Base-by-base conservation (phyloP, 2,797 vertebrate species). In the Xenentodon cancila region DNA sequence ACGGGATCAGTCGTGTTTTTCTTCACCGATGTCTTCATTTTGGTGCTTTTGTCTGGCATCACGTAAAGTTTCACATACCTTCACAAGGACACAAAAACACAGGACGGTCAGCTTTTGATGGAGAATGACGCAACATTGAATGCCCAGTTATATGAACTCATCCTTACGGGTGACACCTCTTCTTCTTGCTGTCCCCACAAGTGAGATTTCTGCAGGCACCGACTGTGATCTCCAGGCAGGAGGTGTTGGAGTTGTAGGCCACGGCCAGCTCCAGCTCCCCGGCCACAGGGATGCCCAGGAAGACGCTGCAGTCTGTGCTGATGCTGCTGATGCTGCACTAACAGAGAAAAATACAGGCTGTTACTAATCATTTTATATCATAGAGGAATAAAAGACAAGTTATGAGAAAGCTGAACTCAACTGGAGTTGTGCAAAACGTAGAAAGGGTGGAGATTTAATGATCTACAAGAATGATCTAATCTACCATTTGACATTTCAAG, bases 21-120 rank as follows among this genome's bases (percentile, higher is more conserved):
- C 76, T 93, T 97, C 46, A 96, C 78, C 0, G 82, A n/a, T 0
- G 96, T 98, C 91, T 97, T 98, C 88, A 93, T 84, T 70, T 97
- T 98, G 44, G 75, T 73, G 55, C 67, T 82, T 47, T 92, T 95
- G 53, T 95, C 94, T 0, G 96, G 95, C 59, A 96, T 91, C 60
- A 98, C 84, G 53, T 93, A 93, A 64, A 94, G 82, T 79, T 96
- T 97, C n/a, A 98, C 88, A 20, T 93, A 98, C 45, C 97, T 98
- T 16, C 27, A 50, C 6, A 30, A 4, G 50, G 21, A 25, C 19
- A 44, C 0, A 25, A 25, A 21, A 12, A 21, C 0, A 1, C 12
- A 60, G 21, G 15, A 52, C 8, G 5, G 9, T 55, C 32, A 75
- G 21, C 18, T 13, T 62, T 37, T 20, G 15, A 45, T 6, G 9